Conservation (phyloP, 1,140 invertebrate species). For the Apis mellifera region Amel_HAv3.1 CM009932.2:15190501-15191000, state of each 20-base stretch:
- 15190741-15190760: slow-evolving; percentile 61
- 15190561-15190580: slow-evolving; percentile 55
- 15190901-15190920: slow-evolving; percentile 71
- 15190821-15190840: slow-evolving; percentile 77
- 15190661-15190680: slow-evolving; percentile 13
- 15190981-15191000: background rate
- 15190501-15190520: slow-evolving; percentile 42
- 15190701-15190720: slow-evolving; percentile 26
- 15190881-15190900: slow-evolving; percentile 80
- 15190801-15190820: slow-evolving; percentile 81
- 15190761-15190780: slow-evolving; percentile 83
- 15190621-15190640: slow-evolving; percentile 12
- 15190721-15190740: slow-evolving; percentile 49
- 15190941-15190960: background rate
- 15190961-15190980: background rate
- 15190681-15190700: background rate
- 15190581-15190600: slow-evolving; percentile 64
- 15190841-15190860: slow-evolving; percentile 74
- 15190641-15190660: slow-evolving; percentile 18
- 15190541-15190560: slow-evolving; percentile 69
- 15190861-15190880: slow-evolving; percentile 81
- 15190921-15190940: background rate
- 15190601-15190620: slow-evolving; percentile 28
- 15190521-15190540: slow-evolving; percentile 28
- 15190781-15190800: slow-evolving; percentile 83